A percentile compares a stretch with the other conserved stretches of the same genome.
Evolutionary conservation across 30 jellyfish, hydroid and myxozoan genomes (phyloP).

Genomic region (Aurelia sp.): DNA sequence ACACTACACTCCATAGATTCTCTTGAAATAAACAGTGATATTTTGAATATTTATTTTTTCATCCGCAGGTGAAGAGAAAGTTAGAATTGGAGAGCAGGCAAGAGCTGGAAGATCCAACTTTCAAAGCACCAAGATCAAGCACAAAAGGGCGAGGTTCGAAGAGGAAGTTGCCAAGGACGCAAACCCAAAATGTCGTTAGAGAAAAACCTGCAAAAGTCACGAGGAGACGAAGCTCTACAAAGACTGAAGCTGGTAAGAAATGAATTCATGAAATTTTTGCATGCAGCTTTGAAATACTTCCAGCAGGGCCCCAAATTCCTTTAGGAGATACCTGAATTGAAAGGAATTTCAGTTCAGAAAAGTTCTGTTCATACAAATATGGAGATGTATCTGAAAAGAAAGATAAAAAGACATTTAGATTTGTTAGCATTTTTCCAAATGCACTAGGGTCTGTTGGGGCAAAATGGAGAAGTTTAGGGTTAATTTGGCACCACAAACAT

Average conservation of each 20-base stretch:
- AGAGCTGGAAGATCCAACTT: constrained; percentile 73
- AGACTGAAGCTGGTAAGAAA: constrained; percentile 36
- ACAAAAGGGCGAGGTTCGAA: constrained; percentile 59
- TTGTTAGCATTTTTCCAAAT: no score
- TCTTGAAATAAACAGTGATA: neutral
- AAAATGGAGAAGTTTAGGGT: no score
- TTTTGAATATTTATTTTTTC: neutral
- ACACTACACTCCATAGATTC: no score
- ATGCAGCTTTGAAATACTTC: no score
- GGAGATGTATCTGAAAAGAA: no score
- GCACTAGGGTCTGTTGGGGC: no score
- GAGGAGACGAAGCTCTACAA: constrained; percentile 41
- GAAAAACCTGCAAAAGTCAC: constrained; percentile 59
- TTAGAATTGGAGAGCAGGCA: constrained; percentile 82
- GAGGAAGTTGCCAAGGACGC: constrained; percentile 35
- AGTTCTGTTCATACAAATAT: no score
- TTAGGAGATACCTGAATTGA: no score
- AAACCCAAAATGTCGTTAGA: constrained; percentile 28
- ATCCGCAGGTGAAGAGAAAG: constrained; percentile 86
- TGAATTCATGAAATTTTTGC: neutral
- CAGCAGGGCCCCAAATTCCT: no score
- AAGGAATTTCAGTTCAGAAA: no score
- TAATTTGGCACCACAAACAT: no score
- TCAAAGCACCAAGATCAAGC: constrained; percentile 82
- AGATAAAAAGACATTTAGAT: no score